These are phyloP conservation scores for Galagoides demidoff DNA, from an alignment of 2,797 vertebrate species.

Conservation along the genomic window DNA sequence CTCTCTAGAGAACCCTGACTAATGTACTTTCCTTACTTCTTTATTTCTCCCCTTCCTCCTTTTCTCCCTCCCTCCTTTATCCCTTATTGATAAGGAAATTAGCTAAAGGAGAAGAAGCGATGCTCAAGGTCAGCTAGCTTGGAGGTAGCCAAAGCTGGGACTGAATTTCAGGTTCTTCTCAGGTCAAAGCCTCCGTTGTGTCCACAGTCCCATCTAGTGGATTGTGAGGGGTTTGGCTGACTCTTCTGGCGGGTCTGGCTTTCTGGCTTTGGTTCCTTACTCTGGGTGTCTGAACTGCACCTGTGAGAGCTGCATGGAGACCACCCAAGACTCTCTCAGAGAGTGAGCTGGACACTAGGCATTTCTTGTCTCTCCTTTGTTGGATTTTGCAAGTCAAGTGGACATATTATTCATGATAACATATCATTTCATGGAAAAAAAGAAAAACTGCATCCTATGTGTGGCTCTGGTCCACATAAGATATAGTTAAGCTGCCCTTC, in stretches of 20 bases:
- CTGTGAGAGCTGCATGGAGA: neutral
- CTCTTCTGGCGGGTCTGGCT: neutral
- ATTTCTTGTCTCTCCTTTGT: neutral
- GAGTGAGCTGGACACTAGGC: neutral
- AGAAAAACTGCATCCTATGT: rapidly evolving
- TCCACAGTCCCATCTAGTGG: neutral
- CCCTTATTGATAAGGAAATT: neutral
- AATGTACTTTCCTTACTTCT: neutral
- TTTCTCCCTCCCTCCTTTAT: neutral
- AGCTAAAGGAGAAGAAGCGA: neutral
- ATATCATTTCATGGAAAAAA: neutral
- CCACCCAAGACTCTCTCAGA: neutral
- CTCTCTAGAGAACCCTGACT: neutral
- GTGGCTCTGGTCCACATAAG: rapidly evolving
- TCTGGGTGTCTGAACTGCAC: neutral
- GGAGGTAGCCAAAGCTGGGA: neutral
- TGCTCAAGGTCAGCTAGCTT: neutral
- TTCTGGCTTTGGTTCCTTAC: neutral
- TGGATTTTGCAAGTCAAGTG: neutral
- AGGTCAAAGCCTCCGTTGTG: neutral
- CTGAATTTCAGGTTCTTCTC: neutral
- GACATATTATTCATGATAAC: neutral
- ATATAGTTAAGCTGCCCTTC: rapidly evolving
- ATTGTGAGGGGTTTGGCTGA: rapidly evolving
- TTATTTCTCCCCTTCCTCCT: neutral